phyloP scores from a whole-genome alignment of 92 coral and sea anemone species.

The Heteractis magnifica region DNA sequence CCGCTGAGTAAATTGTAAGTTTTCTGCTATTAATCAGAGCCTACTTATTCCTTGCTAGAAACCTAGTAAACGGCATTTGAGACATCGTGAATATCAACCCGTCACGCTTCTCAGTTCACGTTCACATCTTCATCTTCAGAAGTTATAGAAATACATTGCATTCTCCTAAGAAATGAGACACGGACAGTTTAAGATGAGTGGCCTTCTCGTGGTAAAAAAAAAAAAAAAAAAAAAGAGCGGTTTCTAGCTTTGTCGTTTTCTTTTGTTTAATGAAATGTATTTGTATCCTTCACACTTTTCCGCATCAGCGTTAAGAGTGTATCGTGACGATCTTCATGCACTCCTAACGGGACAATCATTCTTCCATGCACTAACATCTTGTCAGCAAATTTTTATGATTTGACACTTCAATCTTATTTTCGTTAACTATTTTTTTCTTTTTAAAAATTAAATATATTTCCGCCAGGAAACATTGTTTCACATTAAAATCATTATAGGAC shows the following conservation, averaged over 20 bases:
- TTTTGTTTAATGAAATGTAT: not conserved
- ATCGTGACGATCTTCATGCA: not conserved
- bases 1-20: not conserved
- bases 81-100: not conserved
- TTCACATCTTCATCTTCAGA: not conserved
- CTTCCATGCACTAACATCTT: not conserved
- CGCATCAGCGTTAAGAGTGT: not conserved
- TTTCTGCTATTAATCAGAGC: not conserved
- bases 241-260: not conserved
- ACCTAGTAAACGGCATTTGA: not conserved
- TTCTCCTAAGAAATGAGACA: not conserved
- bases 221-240: not conserved
- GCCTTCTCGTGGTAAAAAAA: not conserved
- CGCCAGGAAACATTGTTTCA: not conserved
- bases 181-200: not conserved
- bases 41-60: not conserved
- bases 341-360: not conserved
- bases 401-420: not conserved
- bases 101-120: not conserved
- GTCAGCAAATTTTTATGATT: not conserved
- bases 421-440: not conserved
- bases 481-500: not conserved
- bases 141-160: not conserved
- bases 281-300: not conserved
- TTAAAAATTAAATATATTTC: not conserved